Evolutionary conservation across 2,888 invertebrate genomes (phyloP), one percentile per base, ranked within the genome.

Genomic region (Leptopilina drosophilae): DNA sequence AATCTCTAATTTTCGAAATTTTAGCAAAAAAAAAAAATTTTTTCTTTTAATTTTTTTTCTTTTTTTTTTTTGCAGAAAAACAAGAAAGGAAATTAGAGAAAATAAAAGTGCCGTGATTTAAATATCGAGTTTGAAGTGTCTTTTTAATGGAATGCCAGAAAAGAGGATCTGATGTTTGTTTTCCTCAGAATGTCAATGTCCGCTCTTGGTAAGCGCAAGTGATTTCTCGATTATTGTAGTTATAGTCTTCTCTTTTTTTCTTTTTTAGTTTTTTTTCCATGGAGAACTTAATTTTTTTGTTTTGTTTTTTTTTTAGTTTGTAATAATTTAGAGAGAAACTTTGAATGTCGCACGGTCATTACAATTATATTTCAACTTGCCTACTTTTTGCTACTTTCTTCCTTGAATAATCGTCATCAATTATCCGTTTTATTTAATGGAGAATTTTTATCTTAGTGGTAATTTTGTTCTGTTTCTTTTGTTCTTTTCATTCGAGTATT

Each of bases 91-190:
- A 2, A 33, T 2, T 33, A 69, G 20, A 56, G 73, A 53, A 9
- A n/a, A 26, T 26, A 26, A 69, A 26, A 69, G 73, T 73, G 73
- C 33, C 73, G 56, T 56, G 26, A 14, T 33, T 84, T 77, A 33
- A 33, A 4, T 33, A 42, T 42, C 42, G 83, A 78, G 75, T 67
- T 77, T 80, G 78, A 76, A 78, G 65, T 81, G 77, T 53, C 76
- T 79, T 66, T 81, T 62, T 81, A 67, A 75, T 81, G 86, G 84
- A 84, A 87, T 87, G 86, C 80, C 80, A 77, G 77, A 80, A 62
- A 62, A 49, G 49, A 76, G 49, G 62, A 49, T 62, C 69, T 62
- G 33, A 73, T 65, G 20, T 66, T 26, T 77, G 40, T 49, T 33
- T 66, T 12, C 64, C 59, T 67, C 53, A 80, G 64, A 65, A 83